phyloP scores from a whole-genome alignment of 2,888 invertebrate species.

The Tuta absoluta region DNA sequence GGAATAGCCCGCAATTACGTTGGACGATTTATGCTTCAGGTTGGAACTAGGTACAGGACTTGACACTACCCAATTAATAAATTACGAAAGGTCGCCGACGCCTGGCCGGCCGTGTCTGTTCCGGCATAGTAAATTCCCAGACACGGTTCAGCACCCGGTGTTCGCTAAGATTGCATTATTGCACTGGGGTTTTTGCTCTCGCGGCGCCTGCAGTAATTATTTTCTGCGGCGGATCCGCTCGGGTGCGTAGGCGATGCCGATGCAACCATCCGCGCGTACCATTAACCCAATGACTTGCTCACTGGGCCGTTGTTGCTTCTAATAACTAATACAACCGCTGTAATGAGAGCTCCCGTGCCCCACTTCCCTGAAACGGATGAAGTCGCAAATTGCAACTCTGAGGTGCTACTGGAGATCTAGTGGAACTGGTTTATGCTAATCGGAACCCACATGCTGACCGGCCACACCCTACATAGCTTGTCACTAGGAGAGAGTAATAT shows the following conservation, averaged over 20 bases:
- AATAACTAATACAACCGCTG: conserved; percentile 48
- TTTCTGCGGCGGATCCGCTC: conserved; percentile 40
- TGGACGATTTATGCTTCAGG: neutral
- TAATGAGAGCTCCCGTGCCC: conserved; percentile 45
- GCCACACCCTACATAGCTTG: conserved; percentile 22
- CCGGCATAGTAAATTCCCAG: conserved; percentile 7
- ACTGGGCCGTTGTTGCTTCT: conserved; percentile 60
- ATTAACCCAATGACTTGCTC: conserved; percentile 76
- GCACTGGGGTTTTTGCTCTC: conserved; percentile 38
- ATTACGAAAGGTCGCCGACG: neutral
- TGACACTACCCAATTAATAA: conserved; percentile 16
- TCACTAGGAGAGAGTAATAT: conserved; percentile 27
- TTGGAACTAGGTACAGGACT: neutral
- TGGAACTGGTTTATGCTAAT: conserved; percentile 25
- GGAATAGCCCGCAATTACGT: conserved; percentile 10
- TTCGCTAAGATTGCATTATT: conserved; percentile 1
- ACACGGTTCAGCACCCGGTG: conserved; percentile 5
- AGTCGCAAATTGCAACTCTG: conserved; percentile 5
- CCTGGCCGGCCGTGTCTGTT: neutral
- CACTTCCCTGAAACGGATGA: conserved; percentile 28
- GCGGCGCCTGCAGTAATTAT: conserved; percentile 41
- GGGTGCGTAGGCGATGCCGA: conserved; percentile 50
- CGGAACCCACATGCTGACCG: conserved; percentile 23
- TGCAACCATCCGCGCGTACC: conserved; percentile 61
- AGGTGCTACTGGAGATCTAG: conserved; percentile 9